These are phyloP conservation scores for Psammodynastes pulverulentus DNA, from an alignment of 2,113 vertebrate species.

Conservation along the genomic window DNA sequence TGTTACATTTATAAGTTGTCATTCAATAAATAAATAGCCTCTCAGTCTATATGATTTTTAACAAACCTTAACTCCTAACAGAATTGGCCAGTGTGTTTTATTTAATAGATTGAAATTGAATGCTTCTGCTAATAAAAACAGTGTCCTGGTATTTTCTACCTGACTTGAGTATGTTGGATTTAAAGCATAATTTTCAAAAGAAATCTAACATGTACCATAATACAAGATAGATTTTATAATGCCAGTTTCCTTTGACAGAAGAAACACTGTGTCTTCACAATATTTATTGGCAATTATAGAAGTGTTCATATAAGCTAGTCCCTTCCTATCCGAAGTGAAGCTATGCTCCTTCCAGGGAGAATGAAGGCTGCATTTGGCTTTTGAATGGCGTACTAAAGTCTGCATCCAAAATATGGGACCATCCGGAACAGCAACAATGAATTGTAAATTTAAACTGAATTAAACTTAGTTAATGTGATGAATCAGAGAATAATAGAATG, in stretches of 20 bases:
- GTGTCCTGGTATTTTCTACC: neutral
- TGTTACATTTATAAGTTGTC: neutral
- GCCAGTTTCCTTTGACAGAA: neutral
- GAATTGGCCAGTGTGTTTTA: neutral
- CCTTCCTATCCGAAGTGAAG: neutral
- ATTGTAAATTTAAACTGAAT: neutral
- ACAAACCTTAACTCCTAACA: slow-evolving; percentile 4
- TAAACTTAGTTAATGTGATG: neutral
- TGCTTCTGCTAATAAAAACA: neutral
- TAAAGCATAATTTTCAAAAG: neutral
- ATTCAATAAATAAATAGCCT: neutral
- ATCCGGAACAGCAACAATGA: neutral
- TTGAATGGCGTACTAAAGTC: neutral
- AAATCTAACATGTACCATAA: neutral
- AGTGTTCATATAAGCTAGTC: neutral
- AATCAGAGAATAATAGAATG: neutral
- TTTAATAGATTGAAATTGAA: slow-evolving; percentile 6
- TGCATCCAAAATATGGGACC: neutral
- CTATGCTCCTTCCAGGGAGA: neutral
- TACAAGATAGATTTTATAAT: neutral
- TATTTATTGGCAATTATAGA: neutral
- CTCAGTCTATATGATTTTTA: neutral
- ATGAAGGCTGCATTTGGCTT: neutral
- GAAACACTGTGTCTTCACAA: neutral
- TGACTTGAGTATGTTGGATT: neutral